A percentile compares a stretch with the other conserved stretches of the same genome.
phyloP scores from a whole-genome alignment of 92 coral and sea anemone species.

The Porites lobata region DNA sequence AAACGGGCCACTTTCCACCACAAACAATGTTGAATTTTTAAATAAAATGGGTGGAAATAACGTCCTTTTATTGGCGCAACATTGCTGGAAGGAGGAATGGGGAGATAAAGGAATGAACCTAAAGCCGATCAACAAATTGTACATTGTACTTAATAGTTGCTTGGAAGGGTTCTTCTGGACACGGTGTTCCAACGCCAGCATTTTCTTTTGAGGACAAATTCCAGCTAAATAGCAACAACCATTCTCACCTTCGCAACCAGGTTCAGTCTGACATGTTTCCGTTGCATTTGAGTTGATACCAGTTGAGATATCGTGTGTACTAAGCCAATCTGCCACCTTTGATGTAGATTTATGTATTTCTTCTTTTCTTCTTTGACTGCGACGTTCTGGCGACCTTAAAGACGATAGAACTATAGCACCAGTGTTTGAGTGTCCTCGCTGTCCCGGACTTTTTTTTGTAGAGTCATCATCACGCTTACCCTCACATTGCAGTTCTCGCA shows the following conservation, averaged over 20 bases:
- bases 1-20: too few relatives aligned
- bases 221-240: slow-evolving; percentile 20
- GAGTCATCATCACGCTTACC: background rate
- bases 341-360: slow-evolving; percentile 19
- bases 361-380: slow-evolving; percentile 2
- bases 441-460: background rate
- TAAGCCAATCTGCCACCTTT: slow-evolving; percentile 41
- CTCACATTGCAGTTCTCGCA: background rate
- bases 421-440: background rate
- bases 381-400: slow-evolving; percentile 7
- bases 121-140: too few relatives aligned
- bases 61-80: too few relatives aligned
- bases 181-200: too few relatives aligned
- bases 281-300: background rate
- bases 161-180: too few relatives aligned
- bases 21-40: too few relatives aligned
- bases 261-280: background rate
- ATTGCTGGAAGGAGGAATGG: too few relatives aligned
- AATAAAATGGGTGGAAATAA: too few relatives aligned
- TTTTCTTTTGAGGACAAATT: too few relatives aligned
- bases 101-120: too few relatives aligned
- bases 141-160: too few relatives aligned
- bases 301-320: slow-evolving; percentile 1
- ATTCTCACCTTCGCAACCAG: background rate
- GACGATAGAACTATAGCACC: background rate